phyloP scores from a whole-genome alignment of 1,140 invertebrate genomes.

The Vollenhovia emeryi region DNA sequence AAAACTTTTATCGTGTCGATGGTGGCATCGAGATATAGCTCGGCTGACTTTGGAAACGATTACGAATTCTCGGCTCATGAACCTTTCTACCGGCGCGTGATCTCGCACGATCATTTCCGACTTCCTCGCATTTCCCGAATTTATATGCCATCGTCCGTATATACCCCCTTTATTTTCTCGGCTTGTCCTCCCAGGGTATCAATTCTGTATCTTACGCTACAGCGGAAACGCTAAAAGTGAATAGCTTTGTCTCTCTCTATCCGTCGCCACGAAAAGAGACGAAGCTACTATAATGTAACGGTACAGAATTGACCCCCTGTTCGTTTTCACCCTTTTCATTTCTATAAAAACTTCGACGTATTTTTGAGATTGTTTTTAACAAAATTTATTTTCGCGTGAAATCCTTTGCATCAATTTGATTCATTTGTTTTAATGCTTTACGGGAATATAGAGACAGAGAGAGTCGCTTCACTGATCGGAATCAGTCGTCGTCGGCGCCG shows the following conservation, averaged over 20 bases:
- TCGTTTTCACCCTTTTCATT: neutral
- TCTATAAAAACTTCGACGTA: neutral
- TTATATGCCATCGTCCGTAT: neutral
- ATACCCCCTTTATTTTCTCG: neutral
- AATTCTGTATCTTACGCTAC: too few species aligned
- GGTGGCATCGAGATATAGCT: neutral
- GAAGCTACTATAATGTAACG: too few species aligned
- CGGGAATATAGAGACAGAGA: too few species aligned
- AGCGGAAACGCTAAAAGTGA: too few species aligned
- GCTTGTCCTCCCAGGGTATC: too few species aligned
- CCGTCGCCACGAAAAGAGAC: too few species aligned
- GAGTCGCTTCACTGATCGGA: constrained; percentile 25
- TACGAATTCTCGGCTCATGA: constrained; percentile 19
- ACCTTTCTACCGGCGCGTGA: neutral
- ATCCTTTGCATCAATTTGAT: neutral
- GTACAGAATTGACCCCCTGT: too few species aligned
- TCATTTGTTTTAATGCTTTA: neutral
- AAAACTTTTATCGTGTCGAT: constrained; percentile 20
- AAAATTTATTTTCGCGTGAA: neutral
- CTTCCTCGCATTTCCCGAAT: neutral
- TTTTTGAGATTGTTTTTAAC: neutral
- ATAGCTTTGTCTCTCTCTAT: too few species aligned
- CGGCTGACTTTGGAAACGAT: constrained; percentile 5
- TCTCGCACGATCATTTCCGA: constrained; percentile 9
- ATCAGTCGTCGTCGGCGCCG: constrained; percentile 68